phyloP scores from a whole-genome alignment of 1,140 invertebrate genomes.

The Manduca sexta region DNA sequence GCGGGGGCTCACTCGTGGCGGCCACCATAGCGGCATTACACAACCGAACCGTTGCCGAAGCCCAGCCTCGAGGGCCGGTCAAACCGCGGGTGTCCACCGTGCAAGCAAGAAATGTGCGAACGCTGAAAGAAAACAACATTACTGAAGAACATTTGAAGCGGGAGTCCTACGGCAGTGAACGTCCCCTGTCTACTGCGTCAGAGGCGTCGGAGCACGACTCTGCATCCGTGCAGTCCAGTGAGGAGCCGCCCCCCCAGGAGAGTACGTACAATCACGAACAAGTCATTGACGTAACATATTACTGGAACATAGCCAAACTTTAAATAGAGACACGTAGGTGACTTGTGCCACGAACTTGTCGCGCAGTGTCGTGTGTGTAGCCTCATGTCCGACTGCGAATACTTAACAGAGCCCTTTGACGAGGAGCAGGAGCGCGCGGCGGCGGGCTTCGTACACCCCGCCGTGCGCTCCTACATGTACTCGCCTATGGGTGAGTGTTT shows the following conservation, averaged over 20 bases:
- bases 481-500: slow-evolving; percentile 70
- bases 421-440: slow-evolving; percentile 59
- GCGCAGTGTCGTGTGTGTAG: slow-evolving; percentile 59
- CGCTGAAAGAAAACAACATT: slow-evolving; percentile 30
- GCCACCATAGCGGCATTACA: slow-evolving; percentile 67
- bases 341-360: slow-evolving; percentile 56
- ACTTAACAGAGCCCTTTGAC: slow-evolving; percentile 61
- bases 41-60: slow-evolving; percentile 48
- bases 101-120: slow-evolving; percentile 34
- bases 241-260: slow-evolving; percentile 61
- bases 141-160: slow-evolving; percentile 32
- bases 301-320: slow-evolving; percentile 64
- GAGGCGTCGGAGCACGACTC: slow-evolving; percentile 64
- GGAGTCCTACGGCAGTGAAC: slow-evolving; percentile 48
- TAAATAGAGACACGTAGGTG: slow-evolving; percentile 62
- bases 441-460: slow-evolving; percentile 55
- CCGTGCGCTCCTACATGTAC: slow-evolving; percentile 71
- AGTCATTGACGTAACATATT: slow-evolving; percentile 59
- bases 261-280: slow-evolving; percentile 64
- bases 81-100: slow-evolving; percentile 35
- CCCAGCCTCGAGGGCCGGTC: slow-evolving; percentile 34
- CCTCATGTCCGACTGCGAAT: slow-evolving; percentile 69
- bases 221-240: slow-evolving; percentile 66
- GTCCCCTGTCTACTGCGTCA: slow-evolving; percentile 59
- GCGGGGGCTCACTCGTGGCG: slow-evolving; percentile 68